Percentiles rank a stretch among this genome's conserved stretches.
Conservation (phyloP, 2,113 vertebrate species). For the Petaurus breviceps region DNA sequence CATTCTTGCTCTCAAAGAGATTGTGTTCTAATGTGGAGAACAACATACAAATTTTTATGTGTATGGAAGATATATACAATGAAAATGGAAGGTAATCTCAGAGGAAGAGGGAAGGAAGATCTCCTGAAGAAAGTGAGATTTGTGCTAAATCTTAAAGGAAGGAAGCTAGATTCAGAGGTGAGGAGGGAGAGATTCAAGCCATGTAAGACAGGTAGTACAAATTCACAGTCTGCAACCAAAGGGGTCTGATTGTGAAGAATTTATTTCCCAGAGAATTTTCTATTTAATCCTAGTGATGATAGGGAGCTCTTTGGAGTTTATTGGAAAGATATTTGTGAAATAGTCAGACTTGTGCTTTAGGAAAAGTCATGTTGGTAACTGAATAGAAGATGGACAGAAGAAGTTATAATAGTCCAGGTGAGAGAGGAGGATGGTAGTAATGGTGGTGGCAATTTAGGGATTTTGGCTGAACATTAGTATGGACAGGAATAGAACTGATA, state of each 20-base stretch:
- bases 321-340: not conserved
- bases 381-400: not conserved
- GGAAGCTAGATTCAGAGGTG: not conserved
- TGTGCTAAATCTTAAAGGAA: not conserved
- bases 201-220: not conserved
- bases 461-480: not conserved
- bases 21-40: not conserved
- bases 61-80: not conserved
- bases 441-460: not conserved
- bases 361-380: not conserved
- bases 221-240: not conserved
- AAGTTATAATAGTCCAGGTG: not conserved
- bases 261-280: not conserved
- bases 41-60: not conserved
- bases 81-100: not conserved
- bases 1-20: not conserved
- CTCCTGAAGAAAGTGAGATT: not conserved
- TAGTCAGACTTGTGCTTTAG: not conserved
- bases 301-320: not conserved
- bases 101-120: not conserved
- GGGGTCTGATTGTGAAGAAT: not conserved
- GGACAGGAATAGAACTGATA: not conserved
- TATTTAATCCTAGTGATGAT: not conserved
- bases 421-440: not conserved
- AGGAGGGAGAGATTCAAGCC: not conserved